phyloP scores from a whole-genome alignment of 1,140 invertebrate genomes.

The Drosophila seguyi region DNA sequence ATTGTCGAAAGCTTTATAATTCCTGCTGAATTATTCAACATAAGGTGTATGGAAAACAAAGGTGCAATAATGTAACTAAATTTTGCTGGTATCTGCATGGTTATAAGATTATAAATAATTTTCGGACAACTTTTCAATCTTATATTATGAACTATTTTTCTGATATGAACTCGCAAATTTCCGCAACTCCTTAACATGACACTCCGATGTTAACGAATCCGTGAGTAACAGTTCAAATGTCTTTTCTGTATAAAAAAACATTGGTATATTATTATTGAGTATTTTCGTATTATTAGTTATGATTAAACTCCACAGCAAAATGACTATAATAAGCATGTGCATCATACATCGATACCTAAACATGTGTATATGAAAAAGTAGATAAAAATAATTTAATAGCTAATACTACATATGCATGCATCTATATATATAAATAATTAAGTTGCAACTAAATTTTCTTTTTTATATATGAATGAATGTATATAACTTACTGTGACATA shows the following conservation, averaged over 20 bases:
- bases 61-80: slow-evolving; percentile 25
- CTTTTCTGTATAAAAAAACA: not conserved
- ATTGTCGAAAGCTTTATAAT: slow-evolving; percentile 25
- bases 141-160: not conserved
- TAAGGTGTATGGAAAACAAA: slow-evolving; percentile 43
- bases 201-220: slow-evolving; percentile 1
- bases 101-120: slow-evolving; percentile 87
- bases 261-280: not conserved
- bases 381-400: too few species aligned
- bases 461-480: too few species aligned
- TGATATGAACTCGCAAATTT: not conserved
- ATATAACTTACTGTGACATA: too few species aligned
- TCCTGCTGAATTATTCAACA: slow-evolving; percentile 10
- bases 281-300: not conserved
- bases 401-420: too few species aligned
- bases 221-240: not conserved
- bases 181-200: not conserved
- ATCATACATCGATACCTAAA: too few species aligned
- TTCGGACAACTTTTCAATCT: not conserved
- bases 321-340: too few species aligned
- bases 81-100: slow-evolving; percentile 90
- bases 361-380: too few species aligned
- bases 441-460: too few species aligned
- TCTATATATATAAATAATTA: too few species aligned
- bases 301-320: not conserved